Evolutionary conservation across 2,113 vertebrate genomes (phyloP), one percentile per base, ranked within the genome.

Genomic region (Leptocoma aspasia): DNA sequence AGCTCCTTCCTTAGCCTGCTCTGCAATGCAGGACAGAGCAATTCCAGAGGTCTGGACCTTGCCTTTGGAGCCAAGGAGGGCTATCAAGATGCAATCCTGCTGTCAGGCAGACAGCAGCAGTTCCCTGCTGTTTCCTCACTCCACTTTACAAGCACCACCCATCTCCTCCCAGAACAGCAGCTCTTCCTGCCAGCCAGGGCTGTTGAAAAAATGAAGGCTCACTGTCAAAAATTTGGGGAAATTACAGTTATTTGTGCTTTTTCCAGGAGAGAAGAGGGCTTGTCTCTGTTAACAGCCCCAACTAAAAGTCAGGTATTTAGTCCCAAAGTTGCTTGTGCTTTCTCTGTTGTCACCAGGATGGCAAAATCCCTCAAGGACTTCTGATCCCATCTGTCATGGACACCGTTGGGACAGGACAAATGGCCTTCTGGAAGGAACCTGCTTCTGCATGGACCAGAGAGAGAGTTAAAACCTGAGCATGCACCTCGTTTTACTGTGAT

Each of bases 191-290:
- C 75, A 82, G 69, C 57, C 23, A 21, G 8, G 19, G 30, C 75
- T 71, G 53, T 54, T 92, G 44, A 52, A 93, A 41, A 90, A 90
- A 64, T 24, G 78, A 93, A 66, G 39, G 37, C 18, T 71, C 63
- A 6, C 52, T 59, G 33, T 68, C 75, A 82, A 79, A 92, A 90
- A 90, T 92, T 47, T 50, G 24, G 52, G 42, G 45, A 47, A 88
- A 93, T 86, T 68, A 86, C 71, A 92, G 91, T 49, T 72, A 79
- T 76, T 53, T 92, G 35, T 71, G 80, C 53, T 87, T 86, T 79
- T 64, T 72, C 65, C 75, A 41, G 89, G 57, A 64, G 37, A 65
- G n/a, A 90, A 60, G 19, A 88, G 19, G 66, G 23, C 33, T 52
- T 31, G 21, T 47, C 41, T 82, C 66, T 85, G 44, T 44, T 54